Evolutionary conservation across 1,140 invertebrate genomes (phyloP), one percentile per base, ranked within the genome.

Genomic region (Euura lappo): DNA sequence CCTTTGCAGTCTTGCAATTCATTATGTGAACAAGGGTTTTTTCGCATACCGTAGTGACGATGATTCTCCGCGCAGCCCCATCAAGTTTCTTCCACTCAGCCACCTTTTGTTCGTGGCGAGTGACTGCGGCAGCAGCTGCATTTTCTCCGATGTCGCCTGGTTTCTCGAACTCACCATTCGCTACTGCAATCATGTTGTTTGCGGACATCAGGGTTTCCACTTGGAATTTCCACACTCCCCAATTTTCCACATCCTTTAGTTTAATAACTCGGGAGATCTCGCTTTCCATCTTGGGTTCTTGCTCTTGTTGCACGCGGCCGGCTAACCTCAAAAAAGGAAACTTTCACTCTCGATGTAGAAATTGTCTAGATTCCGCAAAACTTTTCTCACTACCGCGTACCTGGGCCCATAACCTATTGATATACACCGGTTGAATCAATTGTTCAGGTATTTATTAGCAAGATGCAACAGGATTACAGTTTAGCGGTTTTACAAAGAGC

Each of bases 1-100:
- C 80, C 42, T 76, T 72, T 44, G 84, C 76, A 47, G 71, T 74
- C 69, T 77, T 71, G 73, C 81, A 83, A 47, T 75, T 79, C 13
- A 83, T 72, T 10, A 84, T 77, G 68, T 83, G 79, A 6, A 75
- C 72, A 44, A 81, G 66, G 5, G 76, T 71, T 13, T 75, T 69
- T 68, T 76, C 47, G 66, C 79, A 76, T 7, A 83, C 69, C 6
- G 72, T 76, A 7, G 78, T 77, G 0, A 79, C 76, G 42, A 79
- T 75, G 7, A 81, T 60, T 65, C 74, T 78, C 73, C 78, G 76
- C 7, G 76, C 76, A 69, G 75, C 72, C 4, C 72, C 70, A 74
- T 79, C 79, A n/a, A 72, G 64, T 44, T 73, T 78, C 8, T 76
- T 44, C 72, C 76, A 80, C 69, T 74, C 69, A n/a, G 44, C 45